These are phyloP conservation scores for Metellina segmentata DNA, from an alignment of 2,888 invertebrate species.

Conservation along the genomic window DNA sequence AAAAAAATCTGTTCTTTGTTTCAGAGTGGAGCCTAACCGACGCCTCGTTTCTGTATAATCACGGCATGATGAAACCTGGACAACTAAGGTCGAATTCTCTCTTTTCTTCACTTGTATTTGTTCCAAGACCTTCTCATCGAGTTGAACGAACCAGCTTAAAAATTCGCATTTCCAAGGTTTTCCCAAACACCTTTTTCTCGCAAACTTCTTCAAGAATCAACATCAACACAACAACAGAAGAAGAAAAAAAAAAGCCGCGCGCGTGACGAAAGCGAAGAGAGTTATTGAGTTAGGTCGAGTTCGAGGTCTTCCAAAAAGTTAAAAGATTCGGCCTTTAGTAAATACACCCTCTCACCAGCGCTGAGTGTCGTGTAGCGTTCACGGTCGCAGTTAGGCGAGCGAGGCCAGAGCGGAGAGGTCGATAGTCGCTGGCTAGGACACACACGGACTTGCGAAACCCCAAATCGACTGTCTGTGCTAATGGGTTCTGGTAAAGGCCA, in stretches of 20 bases:
- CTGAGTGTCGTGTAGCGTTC: slow-evolving; percentile 9
- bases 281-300: slow-evolving; percentile 34
- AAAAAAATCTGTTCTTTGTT: no score
- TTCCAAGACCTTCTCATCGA: background rate
- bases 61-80: background rate
- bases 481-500: slow-evolving; percentile 7
- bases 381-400: slow-evolving; percentile 11
- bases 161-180: background rate
- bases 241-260: background rate
- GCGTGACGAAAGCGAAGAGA: background rate
- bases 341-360: background rate
- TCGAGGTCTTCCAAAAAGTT: slow-evolving; percentile 38
- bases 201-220: background rate
- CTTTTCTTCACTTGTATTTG: background rate
- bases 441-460: slow-evolving; percentile 21
- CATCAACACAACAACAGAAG: background rate
- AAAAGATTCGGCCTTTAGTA: slow-evolving; percentile 17
- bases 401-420: slow-evolving; percentile 32
- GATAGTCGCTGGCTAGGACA: slow-evolving; percentile 36
- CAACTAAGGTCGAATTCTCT: background rate
- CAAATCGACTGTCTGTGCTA: background rate
- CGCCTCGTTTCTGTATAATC: background rate
- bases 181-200: slow-evolving; percentile 19
- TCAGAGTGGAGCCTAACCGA: no score
- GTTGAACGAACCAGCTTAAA: background rate